phyloP scores from a whole-genome alignment of 2,888 invertebrate species.

The Cyclophora punctaria region DNA sequence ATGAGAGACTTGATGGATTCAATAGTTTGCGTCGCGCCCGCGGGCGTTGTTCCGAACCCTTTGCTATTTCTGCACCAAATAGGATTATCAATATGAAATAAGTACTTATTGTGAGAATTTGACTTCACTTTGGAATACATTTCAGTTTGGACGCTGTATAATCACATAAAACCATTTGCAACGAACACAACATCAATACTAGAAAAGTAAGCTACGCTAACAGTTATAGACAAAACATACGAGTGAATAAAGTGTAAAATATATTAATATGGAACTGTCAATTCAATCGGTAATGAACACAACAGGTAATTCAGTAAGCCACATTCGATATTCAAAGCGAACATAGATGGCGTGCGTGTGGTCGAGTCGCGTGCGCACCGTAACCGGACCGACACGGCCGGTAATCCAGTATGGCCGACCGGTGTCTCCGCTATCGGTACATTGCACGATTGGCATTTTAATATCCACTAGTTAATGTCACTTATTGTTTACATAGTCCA shows the following conservation, averaged over 20 bases:
- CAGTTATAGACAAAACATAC: no score
- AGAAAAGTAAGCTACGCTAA: no score
- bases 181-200: no score
- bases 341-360: slow-evolving; percentile 70
- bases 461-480: slow-evolving; percentile 64
- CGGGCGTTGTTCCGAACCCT: slow-evolving; percentile 32
- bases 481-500: slow-evolving; percentile 68
- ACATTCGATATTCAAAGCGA: slow-evolving; percentile 41
- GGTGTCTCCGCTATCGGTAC: slow-evolving; percentile 62
- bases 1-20: slow-evolving; percentile 37
- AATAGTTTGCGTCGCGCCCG: slow-evolving; percentile 32
- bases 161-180: no score
- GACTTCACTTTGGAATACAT: no score
- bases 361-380: slow-evolving; percentile 71
- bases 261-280: slow-evolving; percentile 17
- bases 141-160: no score
- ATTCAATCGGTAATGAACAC: slow-evolving; percentile 27
- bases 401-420: slow-evolving; percentile 71
- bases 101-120: slow-evolving; percentile 15
- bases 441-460: slow-evolving; percentile 70
- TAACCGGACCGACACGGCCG: slow-evolving; percentile 71
- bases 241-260: no score
- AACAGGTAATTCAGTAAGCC: slow-evolving; percentile 34
- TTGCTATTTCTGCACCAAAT: slow-evolving; percentile 32
- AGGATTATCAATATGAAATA: slow-evolving; percentile 34